A percentile compares a stretch with the other conserved stretches of the same genome.
phyloP scores from a whole-genome alignment of 2,113 vertebrate species.

The Ochotona princeps region DNA sequence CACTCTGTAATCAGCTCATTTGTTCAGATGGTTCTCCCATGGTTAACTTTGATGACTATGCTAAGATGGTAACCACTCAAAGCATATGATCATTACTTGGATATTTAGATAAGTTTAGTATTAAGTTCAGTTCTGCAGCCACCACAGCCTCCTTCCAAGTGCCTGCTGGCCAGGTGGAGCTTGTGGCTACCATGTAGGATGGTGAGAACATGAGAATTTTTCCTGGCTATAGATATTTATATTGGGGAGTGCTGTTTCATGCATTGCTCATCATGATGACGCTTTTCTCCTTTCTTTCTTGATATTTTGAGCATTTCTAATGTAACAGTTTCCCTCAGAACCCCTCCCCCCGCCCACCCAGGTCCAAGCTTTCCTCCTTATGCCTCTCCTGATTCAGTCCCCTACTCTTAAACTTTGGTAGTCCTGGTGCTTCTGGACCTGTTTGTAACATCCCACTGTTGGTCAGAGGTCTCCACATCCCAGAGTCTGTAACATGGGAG shows the following conservation, averaged over 20 bases:
- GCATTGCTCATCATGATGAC: background rate
- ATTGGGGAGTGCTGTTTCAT: background rate
- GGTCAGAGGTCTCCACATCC: background rate
- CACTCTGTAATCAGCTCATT: background rate
- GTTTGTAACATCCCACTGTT: background rate
- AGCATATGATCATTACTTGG: background rate
- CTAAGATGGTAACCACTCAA: background rate
- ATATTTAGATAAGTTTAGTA: background rate
- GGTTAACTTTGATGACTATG: background rate
- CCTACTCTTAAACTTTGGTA: background rate
- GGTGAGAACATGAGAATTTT: background rate
- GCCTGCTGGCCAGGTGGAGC: background rate
- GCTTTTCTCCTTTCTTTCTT: background rate
- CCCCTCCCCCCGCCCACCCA: background rate
- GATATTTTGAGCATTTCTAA: background rate
- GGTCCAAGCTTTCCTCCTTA: background rate
- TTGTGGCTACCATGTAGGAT: background rate
- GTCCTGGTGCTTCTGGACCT: background rate
- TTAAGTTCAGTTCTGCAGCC: background rate
- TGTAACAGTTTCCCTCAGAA: background rate
- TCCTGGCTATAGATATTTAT: background rate
- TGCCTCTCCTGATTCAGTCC: background rate
- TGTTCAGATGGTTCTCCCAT: background rate
- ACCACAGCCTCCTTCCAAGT: background rate
- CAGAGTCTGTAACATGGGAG: accelerated